phyloP scores from a whole-genome alignment of 1,140 invertebrate genomes.

The Magallana ariakensis region DNA sequence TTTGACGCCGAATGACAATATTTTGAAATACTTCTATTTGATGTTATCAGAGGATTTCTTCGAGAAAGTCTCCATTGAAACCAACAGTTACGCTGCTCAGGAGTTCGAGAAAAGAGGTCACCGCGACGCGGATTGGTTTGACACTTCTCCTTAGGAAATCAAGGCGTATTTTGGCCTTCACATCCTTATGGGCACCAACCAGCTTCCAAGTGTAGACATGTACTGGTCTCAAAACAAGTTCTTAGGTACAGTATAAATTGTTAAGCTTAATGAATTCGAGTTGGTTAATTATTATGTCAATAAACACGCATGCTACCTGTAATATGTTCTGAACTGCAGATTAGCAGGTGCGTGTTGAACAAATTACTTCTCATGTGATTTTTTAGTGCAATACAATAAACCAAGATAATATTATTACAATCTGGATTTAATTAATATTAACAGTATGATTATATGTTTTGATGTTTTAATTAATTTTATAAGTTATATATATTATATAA shows the following conservation, averaged over 20 bases:
- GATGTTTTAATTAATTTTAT: too few relatives aligned
- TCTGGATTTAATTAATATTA: too few relatives aligned
- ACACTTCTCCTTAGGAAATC: not conserved
- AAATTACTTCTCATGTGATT: too few relatives aligned
- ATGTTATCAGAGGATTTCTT: not conserved
- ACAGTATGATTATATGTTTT: too few relatives aligned
- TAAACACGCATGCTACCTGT: too few relatives aligned
- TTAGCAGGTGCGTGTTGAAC: too few relatives aligned
- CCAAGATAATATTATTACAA: too few relatives aligned
- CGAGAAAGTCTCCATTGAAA: not conserved
- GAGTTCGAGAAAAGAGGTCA: not conserved
- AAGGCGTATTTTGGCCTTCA: constrained; percentile 20
- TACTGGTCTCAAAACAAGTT: not conserved
- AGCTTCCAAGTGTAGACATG: not conserved
- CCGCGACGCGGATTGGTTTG: constrained; percentile 11
- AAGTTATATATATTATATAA: too few relatives aligned
- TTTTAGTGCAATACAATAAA: not conserved
- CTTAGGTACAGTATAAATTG: not conserved
- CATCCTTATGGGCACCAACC: not conserved
- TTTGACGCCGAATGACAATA: not conserved
- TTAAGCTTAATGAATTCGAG: too few relatives aligned
- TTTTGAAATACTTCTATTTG: constrained; percentile 27
- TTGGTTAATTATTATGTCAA: too few relatives aligned
- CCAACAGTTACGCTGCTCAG: not conserved
- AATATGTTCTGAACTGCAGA: too few relatives aligned